Evolutionary conservation across 2,113 vertebrate genomes (phyloP).

Genomic region (Stictonetta naevosa): DNA sequence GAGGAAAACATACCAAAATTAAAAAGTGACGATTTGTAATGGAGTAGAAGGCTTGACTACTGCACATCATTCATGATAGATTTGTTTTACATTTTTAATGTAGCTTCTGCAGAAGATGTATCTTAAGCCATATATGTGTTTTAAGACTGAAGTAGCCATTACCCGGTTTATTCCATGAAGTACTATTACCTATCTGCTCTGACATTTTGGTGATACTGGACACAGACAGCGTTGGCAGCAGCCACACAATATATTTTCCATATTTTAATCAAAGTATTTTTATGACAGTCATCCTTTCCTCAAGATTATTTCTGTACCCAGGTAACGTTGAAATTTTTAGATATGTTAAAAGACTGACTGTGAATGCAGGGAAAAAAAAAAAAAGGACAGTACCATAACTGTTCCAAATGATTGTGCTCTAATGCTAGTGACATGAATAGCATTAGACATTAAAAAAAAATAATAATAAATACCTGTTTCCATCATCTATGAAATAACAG

Average conservation of each 20-base stretch:
- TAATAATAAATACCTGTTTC: constrained; percentile 17
- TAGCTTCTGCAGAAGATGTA: neutral
- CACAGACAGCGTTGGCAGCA: neutral
- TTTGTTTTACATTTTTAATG: neutral
- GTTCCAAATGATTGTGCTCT: constrained; percentile 46
- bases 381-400: constrained; percentile 33
- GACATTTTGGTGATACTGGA: neutral
- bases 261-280: neutral
- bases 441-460: constrained; percentile 14
- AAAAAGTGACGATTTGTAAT: neutral
- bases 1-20: neutral
- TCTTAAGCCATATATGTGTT: neutral
- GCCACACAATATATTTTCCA: neutral
- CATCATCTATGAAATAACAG: constrained; percentile 60
- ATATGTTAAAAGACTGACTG: neutral
- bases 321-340: neutral
- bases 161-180: neutral
- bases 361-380: neutral
- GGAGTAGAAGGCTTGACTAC: neutral
- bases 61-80: neutral
- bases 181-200: neutral
- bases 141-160: neutral
- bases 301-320: neutral
- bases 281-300: neutral
- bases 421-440: constrained; percentile 52